Evolutionary conservation across 2,888 invertebrate species (phyloP).

Genomic region (Brachypalpus laphriformis): DNA sequence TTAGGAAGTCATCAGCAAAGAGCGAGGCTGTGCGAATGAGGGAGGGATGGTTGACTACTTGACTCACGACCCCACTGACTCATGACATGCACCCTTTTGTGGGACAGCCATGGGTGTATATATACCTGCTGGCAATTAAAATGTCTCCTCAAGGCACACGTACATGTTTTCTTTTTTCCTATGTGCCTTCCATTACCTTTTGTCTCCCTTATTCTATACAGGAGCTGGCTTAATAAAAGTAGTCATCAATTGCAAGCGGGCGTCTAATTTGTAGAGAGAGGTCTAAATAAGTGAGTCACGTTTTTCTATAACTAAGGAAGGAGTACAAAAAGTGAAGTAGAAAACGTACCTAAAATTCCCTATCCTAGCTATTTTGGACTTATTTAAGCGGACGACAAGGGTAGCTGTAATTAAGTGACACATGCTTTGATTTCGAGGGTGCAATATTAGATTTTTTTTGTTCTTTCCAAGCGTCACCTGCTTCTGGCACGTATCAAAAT

Average conservation of each 20-base stretch:
- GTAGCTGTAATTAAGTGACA: constrained; percentile 69
- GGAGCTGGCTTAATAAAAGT: constrained; percentile 57
- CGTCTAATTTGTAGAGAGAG: constrained; percentile 66
- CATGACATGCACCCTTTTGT: constrained; percentile 64
- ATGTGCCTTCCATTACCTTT: constrained; percentile 41
- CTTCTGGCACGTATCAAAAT: constrained; percentile 72
- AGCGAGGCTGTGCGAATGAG: constrained; percentile 51
- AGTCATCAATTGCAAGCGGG: constrained; percentile 73
- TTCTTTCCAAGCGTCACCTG: constrained; percentile 56
- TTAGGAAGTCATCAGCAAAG: constrained; percentile 71
- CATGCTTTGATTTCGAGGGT: constrained; percentile 68
- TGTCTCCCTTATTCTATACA: constrained; percentile 51
- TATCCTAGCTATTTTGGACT: constrained; percentile 42
- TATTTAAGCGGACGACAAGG: constrained; percentile 57
- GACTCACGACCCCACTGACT: constrained; percentile 69
- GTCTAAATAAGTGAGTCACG: constrained; percentile 72
- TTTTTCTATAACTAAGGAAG: constrained; percentile 18
- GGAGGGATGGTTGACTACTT: constrained; percentile 62
- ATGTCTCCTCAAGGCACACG: constrained; percentile 70
- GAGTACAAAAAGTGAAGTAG: constrained; percentile 16
- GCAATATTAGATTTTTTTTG: constrained; percentile 51
- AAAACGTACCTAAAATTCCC: constrained; percentile 32
- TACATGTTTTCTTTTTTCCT: constrained; percentile 9
- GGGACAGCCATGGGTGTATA: not conserved
- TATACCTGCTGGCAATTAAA: constrained; percentile 72